Base-by-base conservation (phyloP, 53 echinoderm and acorn worm species). In the Holothuria leucospilota region DNA sequence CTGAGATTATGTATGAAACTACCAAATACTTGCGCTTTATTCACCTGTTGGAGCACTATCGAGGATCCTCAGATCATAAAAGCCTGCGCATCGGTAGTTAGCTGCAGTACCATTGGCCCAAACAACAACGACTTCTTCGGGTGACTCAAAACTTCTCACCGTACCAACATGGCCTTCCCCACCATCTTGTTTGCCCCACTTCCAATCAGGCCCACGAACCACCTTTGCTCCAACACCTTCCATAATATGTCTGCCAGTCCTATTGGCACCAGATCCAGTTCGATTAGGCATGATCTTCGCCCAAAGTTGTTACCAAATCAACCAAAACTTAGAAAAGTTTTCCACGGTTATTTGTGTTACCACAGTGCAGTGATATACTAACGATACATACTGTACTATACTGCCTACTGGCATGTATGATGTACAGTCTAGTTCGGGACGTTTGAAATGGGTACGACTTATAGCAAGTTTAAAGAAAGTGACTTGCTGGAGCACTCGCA, bases 21-120 rank as follows among this genome's bases (percentile, higher is more conserved):
- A 16, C 18, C 8, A 56, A 56, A 16, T 56, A 5, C n/a, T n/a
- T 56, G 56, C 0, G 56, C 56, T 56, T 56, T 75, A 20, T 68
- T 92, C 82, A 96, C 99, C 99, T 85, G 99, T 96, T 21, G 99
- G 92, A 42, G 99, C 99, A 94, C 99, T 99, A 71, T 99, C 95
- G 49, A 93, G 84, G 64, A 95, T 92, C 66, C 99, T 91, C 29
- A 99, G 90, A 79, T 99, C 99, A 68, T 99, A 99, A n/a, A 95
- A 88, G 77, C 95, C 99, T 42, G 99, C 99, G 89, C 95, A 99
- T 77, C 99, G 99, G 79, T 99, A 99, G 86, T 99, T 99, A 1
- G 99, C 99, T 56, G 99, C 99, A 51, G 99, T 99, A 28, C 99
- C 99, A 86, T 99, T 98, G 78, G 96, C 99, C 99, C 99, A 99